Evolutionary conservation across 2,113 vertebrate genomes (phyloP).

Genomic region (Gymnorhina tibicen): DNA sequence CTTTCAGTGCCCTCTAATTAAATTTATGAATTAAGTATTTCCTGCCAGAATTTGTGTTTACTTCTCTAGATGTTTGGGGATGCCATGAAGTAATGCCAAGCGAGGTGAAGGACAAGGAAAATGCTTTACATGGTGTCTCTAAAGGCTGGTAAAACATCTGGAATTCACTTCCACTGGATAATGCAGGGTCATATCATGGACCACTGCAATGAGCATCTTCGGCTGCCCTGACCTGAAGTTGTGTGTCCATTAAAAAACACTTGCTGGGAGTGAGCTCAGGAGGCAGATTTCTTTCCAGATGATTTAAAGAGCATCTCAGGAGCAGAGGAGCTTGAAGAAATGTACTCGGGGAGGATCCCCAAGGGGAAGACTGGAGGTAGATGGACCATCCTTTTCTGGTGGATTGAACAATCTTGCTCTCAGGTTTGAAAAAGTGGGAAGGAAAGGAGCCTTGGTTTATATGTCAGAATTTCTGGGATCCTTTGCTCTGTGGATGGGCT

Average conservation of each 20-base stretch:
- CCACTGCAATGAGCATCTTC: neutral
- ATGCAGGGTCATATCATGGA: neutral
- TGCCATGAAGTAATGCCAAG: neutral
- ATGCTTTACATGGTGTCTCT: neutral
- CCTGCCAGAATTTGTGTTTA: neutral
- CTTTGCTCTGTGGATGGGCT: neutral
- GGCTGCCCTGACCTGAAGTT: neutral
- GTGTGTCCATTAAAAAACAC: neutral
- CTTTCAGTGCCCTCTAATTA: conserved; percentile 19
- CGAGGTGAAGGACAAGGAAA: neutral
- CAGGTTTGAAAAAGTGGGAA: neutral
- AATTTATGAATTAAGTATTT: conserved; percentile 3
- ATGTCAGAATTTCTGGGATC: neutral
- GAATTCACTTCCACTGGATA: neutral
- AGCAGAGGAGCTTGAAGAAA: neutral
- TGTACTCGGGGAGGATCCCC: fast-evolving
- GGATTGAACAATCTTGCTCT: neutral
- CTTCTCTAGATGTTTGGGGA: neutral
- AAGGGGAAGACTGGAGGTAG: neutral
- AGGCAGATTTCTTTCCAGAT: neutral
- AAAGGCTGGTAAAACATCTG: neutral
- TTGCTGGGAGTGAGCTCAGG: neutral
- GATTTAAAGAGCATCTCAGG: neutral
- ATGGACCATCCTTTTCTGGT: neutral
- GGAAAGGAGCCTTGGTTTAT: neutral